phyloP scores from a whole-genome alignment of 1,140 invertebrate species.

The Apis dorsata region DNA sequence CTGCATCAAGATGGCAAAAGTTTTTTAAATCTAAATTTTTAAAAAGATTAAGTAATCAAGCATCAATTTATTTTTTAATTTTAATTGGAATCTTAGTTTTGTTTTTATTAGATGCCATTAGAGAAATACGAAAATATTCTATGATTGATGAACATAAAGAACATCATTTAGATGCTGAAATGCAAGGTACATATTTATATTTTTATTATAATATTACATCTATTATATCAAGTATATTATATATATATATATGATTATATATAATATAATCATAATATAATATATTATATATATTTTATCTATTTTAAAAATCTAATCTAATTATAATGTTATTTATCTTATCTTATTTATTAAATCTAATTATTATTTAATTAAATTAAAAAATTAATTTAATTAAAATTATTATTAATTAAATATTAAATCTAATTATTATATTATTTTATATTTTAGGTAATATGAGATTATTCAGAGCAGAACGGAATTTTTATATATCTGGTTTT shows the following conservation, averaged over 20 bases:
- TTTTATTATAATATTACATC: background rate
- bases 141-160: conserved; percentile 78
- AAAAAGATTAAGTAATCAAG: conserved; percentile 89
- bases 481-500: conserved; percentile 99
- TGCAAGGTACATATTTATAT: conserved; percentile 84
- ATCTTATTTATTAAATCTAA: too few species aligned
- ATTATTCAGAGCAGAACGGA: conserved; percentile 97
- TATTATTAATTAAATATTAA: too few species aligned
- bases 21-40: conserved; percentile 96
- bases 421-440: conserved; percentile 11
- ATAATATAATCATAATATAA: background rate
- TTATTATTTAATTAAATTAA: too few species aligned
- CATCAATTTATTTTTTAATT: conserved; percentile 93
- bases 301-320: background rate
- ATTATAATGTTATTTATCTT: background rate
- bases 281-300: background rate
- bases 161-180: conserved; percentile 91
- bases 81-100: conserved; percentile 91
- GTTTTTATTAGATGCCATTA: conserved; percentile 93
- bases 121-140: conserved; percentile 97
- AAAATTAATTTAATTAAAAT: background rate
- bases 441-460: conserved; percentile 87
- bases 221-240: background rate
- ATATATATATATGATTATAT: background rate
- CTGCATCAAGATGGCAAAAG: conserved; percentile 93